Percentiles rank a stretch among this genome's conserved stretches.
phyloP scores from a whole-genome alignment of 2,888 invertebrate species.

The Stenichneumon culpator region DNA sequence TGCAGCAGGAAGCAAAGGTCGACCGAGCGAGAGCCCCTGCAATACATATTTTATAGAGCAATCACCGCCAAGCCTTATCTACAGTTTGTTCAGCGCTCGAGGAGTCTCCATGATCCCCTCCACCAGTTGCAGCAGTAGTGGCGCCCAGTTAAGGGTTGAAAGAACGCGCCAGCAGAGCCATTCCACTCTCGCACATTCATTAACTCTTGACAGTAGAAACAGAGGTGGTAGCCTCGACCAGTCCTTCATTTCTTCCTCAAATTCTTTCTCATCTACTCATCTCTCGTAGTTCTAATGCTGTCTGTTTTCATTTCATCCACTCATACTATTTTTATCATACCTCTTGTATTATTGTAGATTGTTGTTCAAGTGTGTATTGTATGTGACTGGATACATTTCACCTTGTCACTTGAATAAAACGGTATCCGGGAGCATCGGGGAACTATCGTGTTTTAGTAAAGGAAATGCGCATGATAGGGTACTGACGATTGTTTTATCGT shows the following conservation, averaged over 20 bases:
- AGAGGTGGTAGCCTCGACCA: conserved; percentile 30
- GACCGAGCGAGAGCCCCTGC: conserved; percentile 39
- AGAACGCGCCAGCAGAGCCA: conserved; percentile 61
- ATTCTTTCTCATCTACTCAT: not conserved
- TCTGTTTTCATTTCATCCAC: not conserved
- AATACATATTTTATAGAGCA: conserved; percentile 84
- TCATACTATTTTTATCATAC: not conserved
- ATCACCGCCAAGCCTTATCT: conserved; percentile 84
- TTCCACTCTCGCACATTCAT: conserved; percentile 68
- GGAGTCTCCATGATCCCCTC: conserved; percentile 54
- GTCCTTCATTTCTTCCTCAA: conserved; percentile 13
- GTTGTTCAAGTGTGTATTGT: not conserved
- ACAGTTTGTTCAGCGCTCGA: conserved; percentile 81
- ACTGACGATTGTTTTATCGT: not conserved
- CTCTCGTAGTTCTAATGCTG: not conserved
- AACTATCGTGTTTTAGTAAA: not conserved
- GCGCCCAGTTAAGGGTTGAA: conserved; percentile 59
- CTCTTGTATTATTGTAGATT: not conserved
- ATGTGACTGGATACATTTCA: not conserved
- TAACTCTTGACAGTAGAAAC: conserved; percentile 45
- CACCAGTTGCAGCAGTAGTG: conserved; percentile 30
- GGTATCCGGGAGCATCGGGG: not conserved
- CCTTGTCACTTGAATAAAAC: too few relatives aligned
- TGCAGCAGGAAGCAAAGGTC: conserved; percentile 36
- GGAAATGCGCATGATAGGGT: not conserved